Percentiles rank a stretch among this genome's conserved stretches.
These are phyloP conservation scores for Myzus persicae DNA, from an alignment of 1,140 invertebrate genomes.

Conservation along the genomic window DNA sequence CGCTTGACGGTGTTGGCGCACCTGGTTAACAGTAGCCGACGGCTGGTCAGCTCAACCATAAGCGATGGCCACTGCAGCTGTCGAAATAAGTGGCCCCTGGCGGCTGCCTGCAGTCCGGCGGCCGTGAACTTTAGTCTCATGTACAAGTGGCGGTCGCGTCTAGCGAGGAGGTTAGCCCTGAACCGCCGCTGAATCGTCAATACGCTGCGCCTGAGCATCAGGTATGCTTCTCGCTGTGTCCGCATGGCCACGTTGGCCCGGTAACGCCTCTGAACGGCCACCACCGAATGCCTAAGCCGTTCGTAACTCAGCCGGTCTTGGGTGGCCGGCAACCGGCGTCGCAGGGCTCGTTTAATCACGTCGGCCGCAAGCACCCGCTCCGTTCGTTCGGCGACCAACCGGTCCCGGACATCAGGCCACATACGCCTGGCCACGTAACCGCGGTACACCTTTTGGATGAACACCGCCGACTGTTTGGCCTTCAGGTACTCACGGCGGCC, in stretches of 20 bases:
- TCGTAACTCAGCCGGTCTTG: slow-evolving; percentile 59
- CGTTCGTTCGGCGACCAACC: neutral
- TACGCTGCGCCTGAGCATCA: slow-evolving; percentile 66
- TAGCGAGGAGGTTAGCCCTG: slow-evolving; percentile 60
- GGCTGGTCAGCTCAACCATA: neutral
- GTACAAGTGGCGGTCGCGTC: neutral
- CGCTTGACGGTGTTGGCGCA: neutral
- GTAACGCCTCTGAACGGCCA: slow-evolving; percentile 66
- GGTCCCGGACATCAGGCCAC: neutral
- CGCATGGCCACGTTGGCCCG: slow-evolving; percentile 65
- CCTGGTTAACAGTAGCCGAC: neutral
- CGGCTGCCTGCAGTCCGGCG: neutral
- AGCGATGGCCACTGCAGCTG: neutral
- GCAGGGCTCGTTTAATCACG: slow-evolving; percentile 62
- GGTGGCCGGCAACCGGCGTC: slow-evolving; percentile 64
- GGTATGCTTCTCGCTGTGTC: slow-evolving; percentile 60
- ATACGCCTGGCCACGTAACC: slow-evolving; percentile 63
- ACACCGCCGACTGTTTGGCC: slow-evolving; percentile 62
- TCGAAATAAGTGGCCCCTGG: neutral
- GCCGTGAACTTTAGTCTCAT: neutral
- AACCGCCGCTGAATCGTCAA: slow-evolving; percentile 69
- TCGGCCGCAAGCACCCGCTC: slow-evolving; percentile 26
- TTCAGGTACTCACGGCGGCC: slow-evolving; percentile 65
- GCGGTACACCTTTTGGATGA: slow-evolving; percentile 65
- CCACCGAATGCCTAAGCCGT: slow-evolving; percentile 63